Evolutionary conservation across 2,888 invertebrate genomes (phyloP).

Genomic region (Stenoptilia bipunctidactyla): DNA sequence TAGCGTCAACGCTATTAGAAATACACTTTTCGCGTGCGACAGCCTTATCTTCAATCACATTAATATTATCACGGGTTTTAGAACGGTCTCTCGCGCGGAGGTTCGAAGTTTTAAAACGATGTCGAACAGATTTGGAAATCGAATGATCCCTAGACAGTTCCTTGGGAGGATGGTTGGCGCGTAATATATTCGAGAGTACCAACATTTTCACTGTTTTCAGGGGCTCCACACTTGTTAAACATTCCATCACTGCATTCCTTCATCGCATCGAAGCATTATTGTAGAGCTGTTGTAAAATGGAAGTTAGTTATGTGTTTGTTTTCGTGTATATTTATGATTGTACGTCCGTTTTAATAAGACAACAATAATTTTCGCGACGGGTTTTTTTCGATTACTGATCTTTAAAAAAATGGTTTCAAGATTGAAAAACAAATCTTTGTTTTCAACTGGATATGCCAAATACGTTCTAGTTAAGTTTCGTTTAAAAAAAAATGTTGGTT

Average conservation of each 20-base stretch:
- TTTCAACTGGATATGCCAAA: no score
- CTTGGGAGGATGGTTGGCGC: constrained; percentile 47
- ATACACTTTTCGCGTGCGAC: constrained; percentile 43
- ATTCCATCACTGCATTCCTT: constrained; percentile 69
- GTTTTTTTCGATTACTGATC: no score
- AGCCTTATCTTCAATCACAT: constrained; percentile 28
- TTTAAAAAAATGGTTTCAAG: no score
- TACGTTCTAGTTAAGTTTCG: no score
- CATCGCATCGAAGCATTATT: constrained; percentile 30
- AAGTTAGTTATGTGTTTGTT: constrained; percentile 42
- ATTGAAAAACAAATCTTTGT: no score
- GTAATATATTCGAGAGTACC: constrained; percentile 61
- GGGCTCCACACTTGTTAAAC: constrained; percentile 51
- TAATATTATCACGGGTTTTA: constrained; percentile 45
- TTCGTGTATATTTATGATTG: constrained; percentile 5
- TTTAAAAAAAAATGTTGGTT: no score
- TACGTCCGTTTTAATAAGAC: no score
- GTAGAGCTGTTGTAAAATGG: constrained; percentile 22
- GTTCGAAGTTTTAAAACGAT: constrained; percentile 23
- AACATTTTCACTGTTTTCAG: constrained; percentile 66
- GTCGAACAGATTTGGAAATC: not conserved
- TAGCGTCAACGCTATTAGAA: constrained; percentile 55
- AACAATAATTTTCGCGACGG: no score
- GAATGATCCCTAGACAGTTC: constrained; percentile 32
- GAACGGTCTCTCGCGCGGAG: constrained; percentile 46